Percentiles rank a stretch among this genome's conserved stretches.
These are phyloP conservation scores for Malthinus seriepunctatus DNA, from an alignment of 2,888 invertebrate genomes.

Conservation along the genomic window DNA sequence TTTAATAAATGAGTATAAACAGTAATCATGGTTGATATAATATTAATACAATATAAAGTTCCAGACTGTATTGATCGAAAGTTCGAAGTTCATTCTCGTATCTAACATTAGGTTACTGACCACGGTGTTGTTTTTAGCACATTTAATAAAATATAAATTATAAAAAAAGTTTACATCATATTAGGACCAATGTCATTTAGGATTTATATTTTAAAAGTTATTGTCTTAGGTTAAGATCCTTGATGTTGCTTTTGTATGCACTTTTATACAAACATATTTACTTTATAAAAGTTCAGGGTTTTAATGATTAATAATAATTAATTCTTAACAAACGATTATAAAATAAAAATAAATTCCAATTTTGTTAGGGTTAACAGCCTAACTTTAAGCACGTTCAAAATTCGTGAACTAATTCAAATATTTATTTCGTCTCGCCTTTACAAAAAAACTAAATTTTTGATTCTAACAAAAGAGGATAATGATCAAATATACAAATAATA, in stretches of 20 bases:
- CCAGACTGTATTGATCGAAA: slow-evolving; percentile 36
- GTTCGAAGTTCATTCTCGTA: slow-evolving; percentile 39
- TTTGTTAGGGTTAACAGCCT: slow-evolving; percentile 17
- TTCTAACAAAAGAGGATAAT: slow-evolving; percentile 1
- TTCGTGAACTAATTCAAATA: slow-evolving; percentile 10
- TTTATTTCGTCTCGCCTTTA: neutral
- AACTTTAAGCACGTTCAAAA: slow-evolving; percentile 18
- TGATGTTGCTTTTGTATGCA: slow-evolving; percentile 10
- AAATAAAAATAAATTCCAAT: neutral
- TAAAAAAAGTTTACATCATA: slow-evolving; percentile 9
- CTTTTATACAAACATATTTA: slow-evolving; percentile 29
- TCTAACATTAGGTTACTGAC: slow-evolving; percentile 39
- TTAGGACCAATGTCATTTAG: slow-evolving; percentile 17
- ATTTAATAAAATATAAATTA: slow-evolving; percentile 15
- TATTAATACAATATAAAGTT: slow-evolving; percentile 19
- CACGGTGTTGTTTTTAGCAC: slow-evolving; percentile 26
- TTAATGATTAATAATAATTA: slow-evolving; percentile 18
- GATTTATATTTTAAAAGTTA: slow-evolving; percentile 1
- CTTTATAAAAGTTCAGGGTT: slow-evolving; percentile 29
- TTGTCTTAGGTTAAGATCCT: slow-evolving; percentile 26
- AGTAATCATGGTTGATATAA: neutral
- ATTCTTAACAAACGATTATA: no score
- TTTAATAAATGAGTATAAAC: neutral
- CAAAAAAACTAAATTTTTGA: no score
- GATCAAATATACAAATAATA: no score